Base-by-base conservation (phyloP, 1,140 invertebrate species). In the Drosophila busckii region DNA sequence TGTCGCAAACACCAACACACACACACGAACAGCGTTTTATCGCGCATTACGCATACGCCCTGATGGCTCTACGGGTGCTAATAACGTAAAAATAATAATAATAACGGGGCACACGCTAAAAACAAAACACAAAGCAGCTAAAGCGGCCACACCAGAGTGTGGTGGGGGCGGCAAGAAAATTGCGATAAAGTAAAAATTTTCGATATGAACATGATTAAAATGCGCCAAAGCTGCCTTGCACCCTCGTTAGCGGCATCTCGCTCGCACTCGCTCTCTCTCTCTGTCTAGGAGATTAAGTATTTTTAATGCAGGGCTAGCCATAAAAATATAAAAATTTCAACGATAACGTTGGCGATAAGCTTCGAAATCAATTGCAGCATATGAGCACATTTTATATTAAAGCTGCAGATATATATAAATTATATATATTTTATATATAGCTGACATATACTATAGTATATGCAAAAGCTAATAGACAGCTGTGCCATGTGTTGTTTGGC, bases 321-420 rank as follows among this genome's bases (percentile, higher is more conserved):
- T 78, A 71, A 73, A 78, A 69, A 82, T 73, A 82, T 69, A 73
- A 69, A 82, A 82, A 82, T 82, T 82, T 82, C 70, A 83, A 83
- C 70, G 70, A 78, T 78, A 80, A 70, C 52, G 52, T 13, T 42
- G 40, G 42, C 58, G 69, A 70, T 82, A 70, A 82, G 75, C 59
- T n/a, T 59, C 56, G 56, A 82, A 83, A 82, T 82, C 78, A 83
- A 82, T 82, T 82, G 82, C 61, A 53, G 45, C 28, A 46, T 50
- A 63, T 35, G 25, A 40, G 23, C 9, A 52, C n/a, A n/a, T n/a
- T n/a, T n/a, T n/a, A n/a, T n/a, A n/a, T n/a, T n/a, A n/a, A n/a
- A n/a, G n/a, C n/a, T 29, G 5, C 7, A 38, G 20, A 32, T 15
- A 42, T 49, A 42, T 40, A 42, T 32, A 69, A 23, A 41, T n/a